These are phyloP conservation scores for Prinia subflava DNA, from an alignment of 2,113 vertebrate species.

Conservation along the genomic window DNA sequence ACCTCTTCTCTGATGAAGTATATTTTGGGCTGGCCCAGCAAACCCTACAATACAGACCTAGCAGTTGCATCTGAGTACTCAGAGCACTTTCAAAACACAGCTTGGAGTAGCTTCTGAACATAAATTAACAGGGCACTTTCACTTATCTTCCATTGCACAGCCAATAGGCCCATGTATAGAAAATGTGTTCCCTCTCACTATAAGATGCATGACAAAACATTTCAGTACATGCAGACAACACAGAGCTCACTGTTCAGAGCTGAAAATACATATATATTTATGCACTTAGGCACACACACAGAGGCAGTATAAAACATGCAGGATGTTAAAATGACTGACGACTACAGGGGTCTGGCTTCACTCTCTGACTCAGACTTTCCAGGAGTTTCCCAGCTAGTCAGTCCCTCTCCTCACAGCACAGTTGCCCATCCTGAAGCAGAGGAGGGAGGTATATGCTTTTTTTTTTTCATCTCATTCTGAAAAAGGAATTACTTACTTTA, in stretches of 20 bases:
- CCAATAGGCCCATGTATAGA: not conserved
- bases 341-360: not conserved
- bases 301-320: not conserved
- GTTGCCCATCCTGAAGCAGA: not conserved
- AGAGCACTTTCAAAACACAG: not conserved
- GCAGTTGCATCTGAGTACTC: not conserved
- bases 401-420: fast-evolving
- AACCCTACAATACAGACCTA: not conserved
- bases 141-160: not conserved
- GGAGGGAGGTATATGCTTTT: not conserved
- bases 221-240: not conserved
- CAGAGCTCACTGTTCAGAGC: not conserved
- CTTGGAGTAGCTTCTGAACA: not conserved
- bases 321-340: not conserved
- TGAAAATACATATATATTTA: not conserved
- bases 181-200: not conserved
- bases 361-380: not conserved
- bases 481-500: not conserved
- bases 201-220: not conserved
- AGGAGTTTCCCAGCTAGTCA: not conserved
- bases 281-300: not conserved
- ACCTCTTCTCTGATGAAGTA: not conserved
- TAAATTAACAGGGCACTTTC: not conserved
- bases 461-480: not conserved
- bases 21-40: not conserved